Percentiles rank a stretch among this genome's conserved stretches.
These are phyloP conservation scores for Stercorarius parasiticus DNA, from an alignment of 2,113 vertebrate species.

Conservation along the genomic window DNA sequence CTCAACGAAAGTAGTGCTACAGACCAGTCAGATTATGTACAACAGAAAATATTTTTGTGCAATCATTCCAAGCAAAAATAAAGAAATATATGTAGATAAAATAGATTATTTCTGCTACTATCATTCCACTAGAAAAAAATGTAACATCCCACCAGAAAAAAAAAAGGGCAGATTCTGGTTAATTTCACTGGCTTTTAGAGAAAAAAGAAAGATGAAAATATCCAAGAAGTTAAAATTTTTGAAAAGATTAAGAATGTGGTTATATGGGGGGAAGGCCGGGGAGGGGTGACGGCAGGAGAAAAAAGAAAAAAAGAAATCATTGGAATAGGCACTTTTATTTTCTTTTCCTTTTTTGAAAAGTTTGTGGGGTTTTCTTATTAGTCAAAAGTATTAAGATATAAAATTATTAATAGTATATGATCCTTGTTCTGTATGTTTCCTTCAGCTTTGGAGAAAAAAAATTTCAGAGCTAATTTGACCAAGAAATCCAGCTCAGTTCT, in stretches of 20 bases:
- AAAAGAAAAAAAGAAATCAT: background rate
- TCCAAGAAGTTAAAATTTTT: background rate
- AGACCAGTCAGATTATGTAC: background rate
- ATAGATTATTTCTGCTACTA: background rate
- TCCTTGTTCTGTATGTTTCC: background rate
- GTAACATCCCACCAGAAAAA: background rate
- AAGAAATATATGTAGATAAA: background rate
- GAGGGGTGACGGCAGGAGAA: fast-evolving
- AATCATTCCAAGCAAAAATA: background rate
- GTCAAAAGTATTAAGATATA: background rate
- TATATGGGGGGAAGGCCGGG: background rate
- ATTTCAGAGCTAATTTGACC: background rate
- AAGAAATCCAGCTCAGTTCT: background rate
- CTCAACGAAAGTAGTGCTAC: background rate
- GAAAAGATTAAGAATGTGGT: background rate
- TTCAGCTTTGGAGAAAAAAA: background rate
- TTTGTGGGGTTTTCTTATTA: background rate
- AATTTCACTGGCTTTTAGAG: background rate
- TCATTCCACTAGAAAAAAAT: background rate
- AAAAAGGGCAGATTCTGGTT: background rate
- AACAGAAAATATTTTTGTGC: background rate
- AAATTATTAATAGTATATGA: background rate
- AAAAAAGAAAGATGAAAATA: background rate
- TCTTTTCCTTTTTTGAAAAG: background rate
- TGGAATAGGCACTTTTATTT: background rate